Evolutionary conservation across 1,140 invertebrate species (phyloP), one percentile per base, ranked within the genome.

Genomic region (Gonatopus flavifemur): DNA sequence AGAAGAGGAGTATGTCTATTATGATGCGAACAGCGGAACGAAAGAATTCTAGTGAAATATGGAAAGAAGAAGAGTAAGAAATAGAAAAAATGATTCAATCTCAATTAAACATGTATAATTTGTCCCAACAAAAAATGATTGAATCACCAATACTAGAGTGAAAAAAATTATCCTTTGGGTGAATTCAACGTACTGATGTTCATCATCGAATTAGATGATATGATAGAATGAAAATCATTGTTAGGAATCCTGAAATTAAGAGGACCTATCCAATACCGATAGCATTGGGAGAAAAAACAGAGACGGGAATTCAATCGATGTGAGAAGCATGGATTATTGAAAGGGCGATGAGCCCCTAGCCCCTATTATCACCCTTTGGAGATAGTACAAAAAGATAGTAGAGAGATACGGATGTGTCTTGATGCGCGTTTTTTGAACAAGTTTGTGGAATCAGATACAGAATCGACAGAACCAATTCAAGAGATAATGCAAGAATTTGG

Each of bases 401-500:
- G 57, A 0, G 41, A 56, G 1, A 53, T 72, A 2, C 44, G 67
- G 31, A 45, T 73, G 19, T 62, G 67, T 22, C 44, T 74, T 37
- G 67, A 74, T 52, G 70, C 67, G 0, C 39, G 68, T 5, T 33
- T 52, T 9, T 44, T 74, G n/a, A 72, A 72, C 50, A 32, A 51
- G 12, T 25, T 37, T 3, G 61, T 69, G 52, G 22, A 57, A 16
- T 18, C 53, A 2, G 64, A 67, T 22, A 33, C 48, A 0, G 65
- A 66, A 31, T 35, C 42, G 15, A 61, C 69, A 1, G 43, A 55
- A 1, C 12, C 55, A 19, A 49, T 52, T 25, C 36, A 58, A 25
- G 67, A 67, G 37, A 35, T 69, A 6, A 39, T 68, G 21, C 59
- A 61, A 38, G 49, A 45, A 15, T 68, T 62, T 50, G 25, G 54